Conservation (phyloP, 2,888 invertebrate genomes). For the Trileptium ribeirensis region DNA sequence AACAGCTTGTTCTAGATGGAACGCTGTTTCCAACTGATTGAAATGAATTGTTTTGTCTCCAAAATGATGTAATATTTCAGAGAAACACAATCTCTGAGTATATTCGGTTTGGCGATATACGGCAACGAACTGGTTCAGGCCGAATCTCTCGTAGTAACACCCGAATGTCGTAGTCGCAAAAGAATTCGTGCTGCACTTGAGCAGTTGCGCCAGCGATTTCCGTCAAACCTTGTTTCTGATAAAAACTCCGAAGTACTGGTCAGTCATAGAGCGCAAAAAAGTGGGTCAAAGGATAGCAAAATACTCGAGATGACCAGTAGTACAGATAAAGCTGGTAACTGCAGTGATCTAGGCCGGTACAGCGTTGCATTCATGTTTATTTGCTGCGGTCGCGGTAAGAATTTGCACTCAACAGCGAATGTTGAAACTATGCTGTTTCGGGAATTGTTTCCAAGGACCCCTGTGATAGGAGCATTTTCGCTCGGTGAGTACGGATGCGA, state of each 20-base stretch:
- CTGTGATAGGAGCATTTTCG: constrained; percentile 16
- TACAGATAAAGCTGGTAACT: neutral
- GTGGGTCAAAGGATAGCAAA: neutral
- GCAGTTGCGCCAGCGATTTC: neutral
- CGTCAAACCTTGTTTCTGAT: no score
- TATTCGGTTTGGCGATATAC: constrained; percentile 8
- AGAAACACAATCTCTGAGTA: neutral
- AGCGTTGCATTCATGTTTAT: constrained; percentile 3
- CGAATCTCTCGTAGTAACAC: neutral
- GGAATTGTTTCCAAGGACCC: constrained; percentile 14
- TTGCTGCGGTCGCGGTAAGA: constrained; percentile 16
- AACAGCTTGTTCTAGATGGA: no score
- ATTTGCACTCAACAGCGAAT: neutral
- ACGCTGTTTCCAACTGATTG: no score
- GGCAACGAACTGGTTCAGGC: neutral
- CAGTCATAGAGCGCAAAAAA: no score
- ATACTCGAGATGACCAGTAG: neutral
- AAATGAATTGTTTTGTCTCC: no score
- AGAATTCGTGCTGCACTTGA: neutral
- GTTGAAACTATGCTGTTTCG: constrained; percentile 13
- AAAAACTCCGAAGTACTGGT: no score
- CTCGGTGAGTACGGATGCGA: constrained; percentile 15
- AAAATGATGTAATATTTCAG: no score
- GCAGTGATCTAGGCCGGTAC: neutral
- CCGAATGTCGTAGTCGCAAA: neutral